Evolutionary conservation across 1,140 invertebrate species (phyloP).

Genomic region (Drosophila tropicalis): DNA sequence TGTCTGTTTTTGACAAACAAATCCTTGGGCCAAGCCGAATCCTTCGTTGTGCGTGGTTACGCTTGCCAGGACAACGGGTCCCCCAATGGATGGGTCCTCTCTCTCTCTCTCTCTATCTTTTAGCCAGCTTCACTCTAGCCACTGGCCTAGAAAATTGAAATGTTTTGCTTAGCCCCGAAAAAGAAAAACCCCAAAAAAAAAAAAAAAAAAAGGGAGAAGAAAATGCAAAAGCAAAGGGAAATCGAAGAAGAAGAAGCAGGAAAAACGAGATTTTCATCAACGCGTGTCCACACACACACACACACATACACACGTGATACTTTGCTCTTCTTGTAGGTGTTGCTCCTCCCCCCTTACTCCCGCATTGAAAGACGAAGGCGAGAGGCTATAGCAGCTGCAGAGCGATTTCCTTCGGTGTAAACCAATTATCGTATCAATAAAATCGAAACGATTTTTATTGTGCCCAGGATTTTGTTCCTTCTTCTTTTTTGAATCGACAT

Average conservation of each 20-base stretch:
- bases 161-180: constrained; percentile 53
- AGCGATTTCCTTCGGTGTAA: constrained; percentile 68
- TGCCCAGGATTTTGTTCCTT: constrained; percentile 23
- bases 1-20: constrained; percentile 79
- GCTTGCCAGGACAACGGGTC: constrained; percentile 70
- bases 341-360: constrained; percentile 41
- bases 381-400: constrained; percentile 59
- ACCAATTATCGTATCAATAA: constrained; percentile 81
- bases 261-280: constrained; percentile 48
- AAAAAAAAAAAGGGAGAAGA: constrained; percentile 12
- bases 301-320: constrained; percentile 47
- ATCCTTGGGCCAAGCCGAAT: constrained; percentile 67
- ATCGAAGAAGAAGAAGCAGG: constrained; percentile 5
- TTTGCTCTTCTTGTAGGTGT: constrained; percentile 63
- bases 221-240: constrained; percentile 9
- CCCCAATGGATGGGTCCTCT: constrained; percentile 46
- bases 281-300: constrained; percentile 52
- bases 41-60: constrained; percentile 75
- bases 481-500: constrained; percentile 46
- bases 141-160: constrained; percentile 80
- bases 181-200: constrained; percentile 35
- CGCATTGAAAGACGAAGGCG: constrained; percentile 8
- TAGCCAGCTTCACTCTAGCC: constrained; percentile 35
- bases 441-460: constrained; percentile 66
- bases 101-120: not conserved